Percentiles rank a stretch among this genome's conserved stretches.
Evolutionary conservation across 92 coral and sea anemone genomes (phyloP).

Genomic region (Epizoanthus ramosus): DNA sequence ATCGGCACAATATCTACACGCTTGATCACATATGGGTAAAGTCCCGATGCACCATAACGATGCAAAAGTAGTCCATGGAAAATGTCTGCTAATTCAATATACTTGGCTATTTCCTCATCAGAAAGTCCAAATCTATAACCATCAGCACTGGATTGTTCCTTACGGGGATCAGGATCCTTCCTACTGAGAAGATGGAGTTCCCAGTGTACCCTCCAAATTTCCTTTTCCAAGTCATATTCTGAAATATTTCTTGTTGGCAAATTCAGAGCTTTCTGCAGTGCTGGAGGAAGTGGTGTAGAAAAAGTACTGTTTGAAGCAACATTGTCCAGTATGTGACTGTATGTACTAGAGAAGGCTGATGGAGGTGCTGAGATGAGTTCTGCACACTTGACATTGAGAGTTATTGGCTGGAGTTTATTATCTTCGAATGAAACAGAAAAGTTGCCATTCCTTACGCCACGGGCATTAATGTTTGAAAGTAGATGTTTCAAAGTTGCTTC

Average conservation of each 20-base stretch:
- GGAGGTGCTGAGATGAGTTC: constrained; percentile 26
- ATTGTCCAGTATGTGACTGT: constrained; percentile 35
- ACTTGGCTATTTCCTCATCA: constrained; percentile 36
- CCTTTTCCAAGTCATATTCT: constrained; percentile 40
- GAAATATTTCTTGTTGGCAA: constrained; percentile 30
- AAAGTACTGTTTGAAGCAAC: constrained; percentile 41
- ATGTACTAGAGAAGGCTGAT: constrained; percentile 13
- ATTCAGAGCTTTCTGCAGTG: constrained; percentile 37
- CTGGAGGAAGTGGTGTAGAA: background rate
- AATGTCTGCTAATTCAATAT: constrained; percentile 20
- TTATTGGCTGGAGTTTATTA: constrained; percentile 40
- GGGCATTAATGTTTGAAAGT: constrained; percentile 46
- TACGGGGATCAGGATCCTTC: constrained; percentile 48
- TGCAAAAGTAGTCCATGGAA: constrained; percentile 37
- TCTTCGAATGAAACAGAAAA: constrained; percentile 40
- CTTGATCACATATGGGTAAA: constrained; percentile 47
- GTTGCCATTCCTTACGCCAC: constrained; percentile 57
- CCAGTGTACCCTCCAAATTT: constrained; percentile 50
- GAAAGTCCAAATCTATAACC: constrained; percentile 41
- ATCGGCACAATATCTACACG: constrained; percentile 45
- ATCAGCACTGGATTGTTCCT: background rate
- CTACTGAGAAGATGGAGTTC: constrained; percentile 31
- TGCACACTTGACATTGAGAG: constrained; percentile 48
- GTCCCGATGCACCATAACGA: constrained; percentile 43
- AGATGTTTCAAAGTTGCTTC: constrained; percentile 40